Percentiles rank a stretch among this genome's conserved stretches.
These are phyloP conservation scores for Drosophila testacea DNA, from an alignment of 2,888 invertebrate genomes.

Conservation along the genomic window DNA sequence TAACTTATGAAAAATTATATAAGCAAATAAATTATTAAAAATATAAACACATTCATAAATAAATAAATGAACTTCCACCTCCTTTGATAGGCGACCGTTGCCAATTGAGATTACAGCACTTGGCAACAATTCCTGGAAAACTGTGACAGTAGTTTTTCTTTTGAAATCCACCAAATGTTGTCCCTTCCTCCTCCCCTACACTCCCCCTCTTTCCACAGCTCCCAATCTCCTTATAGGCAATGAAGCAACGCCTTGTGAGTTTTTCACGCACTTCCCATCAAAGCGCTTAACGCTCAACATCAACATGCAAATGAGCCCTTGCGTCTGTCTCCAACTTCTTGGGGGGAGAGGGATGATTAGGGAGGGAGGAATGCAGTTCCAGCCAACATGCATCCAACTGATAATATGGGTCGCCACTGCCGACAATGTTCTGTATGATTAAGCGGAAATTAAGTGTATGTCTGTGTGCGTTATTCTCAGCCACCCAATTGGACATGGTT, in stretches of 20 bases:
- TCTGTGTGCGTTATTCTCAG: slow-evolving; percentile 50
- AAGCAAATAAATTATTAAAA: too few species aligned
- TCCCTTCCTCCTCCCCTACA: not conserved
- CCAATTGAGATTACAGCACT: slow-evolving; percentile 73
- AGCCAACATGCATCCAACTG: slow-evolving; percentile 39
- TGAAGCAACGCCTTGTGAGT: slow-evolving; percentile 60
- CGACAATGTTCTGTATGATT: slow-evolving; percentile 69
- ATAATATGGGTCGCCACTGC: slow-evolving; percentile 56
- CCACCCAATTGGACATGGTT: slow-evolving; percentile 63
- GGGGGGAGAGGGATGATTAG: not conserved
- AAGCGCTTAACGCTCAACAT: slow-evolving; percentile 76
- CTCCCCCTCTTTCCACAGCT: not conserved
- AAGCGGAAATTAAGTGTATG: slow-evolving; percentile 77
- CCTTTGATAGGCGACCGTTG: slow-evolving; percentile 55
- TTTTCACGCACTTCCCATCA: slow-evolving; percentile 72
- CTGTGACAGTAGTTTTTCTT: slow-evolving; percentile 50
- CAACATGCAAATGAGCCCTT: slow-evolving; percentile 81
- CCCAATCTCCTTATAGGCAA: slow-evolving; percentile 20
- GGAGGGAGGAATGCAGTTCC: slow-evolving; percentile 40
- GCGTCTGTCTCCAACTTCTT: slow-evolving; percentile 49
- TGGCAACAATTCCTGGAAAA: slow-evolving; percentile 73
- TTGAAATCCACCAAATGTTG: slow-evolving; percentile 55
- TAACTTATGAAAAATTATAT: too few species aligned
- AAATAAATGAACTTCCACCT: not conserved
- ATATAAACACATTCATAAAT: too few species aligned